These are phyloP conservation scores for Henricia sp. DNA, from an alignment of 53 echinoderm and acorn worm species.

Conservation along the genomic window DNA sequence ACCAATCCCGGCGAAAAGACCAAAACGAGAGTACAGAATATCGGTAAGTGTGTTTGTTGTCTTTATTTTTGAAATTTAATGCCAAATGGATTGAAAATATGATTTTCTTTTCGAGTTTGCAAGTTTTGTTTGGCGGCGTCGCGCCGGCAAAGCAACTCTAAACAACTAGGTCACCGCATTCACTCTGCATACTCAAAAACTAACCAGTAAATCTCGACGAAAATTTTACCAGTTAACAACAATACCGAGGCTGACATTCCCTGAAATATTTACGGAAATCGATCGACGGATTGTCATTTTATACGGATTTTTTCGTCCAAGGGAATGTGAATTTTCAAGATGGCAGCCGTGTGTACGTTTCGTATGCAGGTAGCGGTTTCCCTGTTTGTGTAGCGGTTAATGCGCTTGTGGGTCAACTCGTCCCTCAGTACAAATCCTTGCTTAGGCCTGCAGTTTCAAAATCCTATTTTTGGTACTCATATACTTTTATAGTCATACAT, in stretches of 20 bases:
- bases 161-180: not conserved
- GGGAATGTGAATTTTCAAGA: constrained; percentile 24
- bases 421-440: not conserved
- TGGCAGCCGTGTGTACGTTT: constrained; percentile 21
- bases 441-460: not conserved
- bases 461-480: not conserved
- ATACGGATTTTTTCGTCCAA: constrained; percentile 14
- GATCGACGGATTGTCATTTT: not conserved
- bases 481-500: not conserved
- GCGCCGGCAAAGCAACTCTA: too few relatives aligned
- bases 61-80: not conserved
- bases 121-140: too few relatives aligned
- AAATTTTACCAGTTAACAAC: constrained; percentile 13
- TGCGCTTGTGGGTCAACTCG: too few relatives aligned
- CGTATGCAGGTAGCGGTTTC: not conserved
- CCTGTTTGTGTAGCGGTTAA: too few relatives aligned
- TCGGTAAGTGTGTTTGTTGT: constrained; percentile 56
- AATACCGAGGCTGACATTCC: not conserved
- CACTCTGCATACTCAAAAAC: constrained; percentile 53
- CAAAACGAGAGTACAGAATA: constrained; percentile 52
- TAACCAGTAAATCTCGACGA: not conserved
- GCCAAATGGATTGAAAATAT: too few relatives aligned
- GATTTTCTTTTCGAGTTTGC: too few relatives aligned
- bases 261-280: constrained; percentile 27
- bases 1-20: constrained; percentile 52